Conservation (phyloP, 2,113 vertebrate genomes). For the Mesitornis unicolor region DNA sequence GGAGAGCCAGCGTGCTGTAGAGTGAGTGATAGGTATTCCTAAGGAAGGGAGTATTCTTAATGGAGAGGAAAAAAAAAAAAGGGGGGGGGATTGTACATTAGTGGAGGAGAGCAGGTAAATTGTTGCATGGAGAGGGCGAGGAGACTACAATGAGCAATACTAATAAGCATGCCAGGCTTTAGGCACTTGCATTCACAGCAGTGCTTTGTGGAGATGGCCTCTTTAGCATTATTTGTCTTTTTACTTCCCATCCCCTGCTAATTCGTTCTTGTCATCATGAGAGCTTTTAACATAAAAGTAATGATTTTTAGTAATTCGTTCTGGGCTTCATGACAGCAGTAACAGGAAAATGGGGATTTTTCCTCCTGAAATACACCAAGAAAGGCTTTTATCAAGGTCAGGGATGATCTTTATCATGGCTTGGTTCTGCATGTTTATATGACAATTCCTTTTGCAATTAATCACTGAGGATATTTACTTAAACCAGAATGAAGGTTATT, state of each 20-base stretch:
- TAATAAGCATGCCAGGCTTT: background rate
- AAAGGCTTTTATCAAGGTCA: background rate
- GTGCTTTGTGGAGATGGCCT: background rate
- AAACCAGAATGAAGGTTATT: background rate
- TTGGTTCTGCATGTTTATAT: background rate
- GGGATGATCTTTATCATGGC: background rate
- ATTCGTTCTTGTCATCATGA: background rate
- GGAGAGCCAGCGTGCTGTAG: background rate
- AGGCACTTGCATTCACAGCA: background rate
- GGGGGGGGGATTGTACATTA: background rate
- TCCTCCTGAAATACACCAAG: background rate
- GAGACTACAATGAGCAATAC: background rate
- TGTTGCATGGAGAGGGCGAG: background rate
- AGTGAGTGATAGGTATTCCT: background rate
- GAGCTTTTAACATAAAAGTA: slow-evolving; percentile 38
- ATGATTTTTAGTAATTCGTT: background rate
- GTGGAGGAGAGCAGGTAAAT: background rate
- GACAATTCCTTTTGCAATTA: background rate
- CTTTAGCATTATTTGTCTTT: background rate
- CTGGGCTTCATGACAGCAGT: background rate
- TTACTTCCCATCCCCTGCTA: background rate
- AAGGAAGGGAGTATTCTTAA: background rate
- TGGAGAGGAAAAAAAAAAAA: background rate
- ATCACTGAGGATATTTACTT: background rate
- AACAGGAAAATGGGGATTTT: background rate